phyloP scores from a whole-genome alignment of 2,888 invertebrate species.

The Gasteruption jaculator region DNA sequence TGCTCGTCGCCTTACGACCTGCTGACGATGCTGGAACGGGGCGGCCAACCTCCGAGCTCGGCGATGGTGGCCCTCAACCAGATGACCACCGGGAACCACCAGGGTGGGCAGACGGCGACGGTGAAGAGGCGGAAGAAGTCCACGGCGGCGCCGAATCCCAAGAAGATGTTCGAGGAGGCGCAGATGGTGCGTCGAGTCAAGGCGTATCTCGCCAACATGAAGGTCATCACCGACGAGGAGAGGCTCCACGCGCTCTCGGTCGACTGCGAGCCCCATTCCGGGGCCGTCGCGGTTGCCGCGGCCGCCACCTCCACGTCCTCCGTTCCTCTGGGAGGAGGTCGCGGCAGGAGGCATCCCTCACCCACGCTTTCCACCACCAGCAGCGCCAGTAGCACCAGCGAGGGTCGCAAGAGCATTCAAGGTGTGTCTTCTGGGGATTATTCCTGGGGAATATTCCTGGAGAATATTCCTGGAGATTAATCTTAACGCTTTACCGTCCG shows the following conservation, averaged over 20 bases:
- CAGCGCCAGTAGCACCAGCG: conserved; percentile 84
- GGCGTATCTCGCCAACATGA: conserved; percentile 89
- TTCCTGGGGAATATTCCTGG: not conserved
- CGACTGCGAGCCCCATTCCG: conserved; percentile 72
- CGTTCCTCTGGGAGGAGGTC: conserved; percentile 60
- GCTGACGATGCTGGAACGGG: conserved; percentile 77
- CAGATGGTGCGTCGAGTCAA: conserved; percentile 97
- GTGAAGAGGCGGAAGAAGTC: conserved; percentile 88
- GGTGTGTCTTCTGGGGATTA: conserved; percentile 24
- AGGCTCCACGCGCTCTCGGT: conserved; percentile 82
- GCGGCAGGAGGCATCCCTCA: conserved; percentile 81
- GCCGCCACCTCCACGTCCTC: too few species aligned
- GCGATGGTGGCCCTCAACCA: conserved; percentile 88
- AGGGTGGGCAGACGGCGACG: conserved; percentile 69
- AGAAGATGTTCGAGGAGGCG: conserved; percentile 98
- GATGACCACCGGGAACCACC: conserved; percentile 68
- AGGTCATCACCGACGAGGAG: conserved; percentile 88
- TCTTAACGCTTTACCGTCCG: not conserved
- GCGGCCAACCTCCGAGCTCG: conserved; percentile 81
- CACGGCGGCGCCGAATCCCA: conserved; percentile 86
- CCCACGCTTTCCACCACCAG: conserved; percentile 91
- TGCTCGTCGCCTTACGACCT: conserved; percentile 91
- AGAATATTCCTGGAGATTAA: not conserved
- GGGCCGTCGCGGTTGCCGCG: conserved; percentile 43
- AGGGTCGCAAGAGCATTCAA: conserved; percentile 58